Base-by-base conservation (phyloP, 2,113 vertebrate species). In the Chaetodon trifascialis region DNA sequence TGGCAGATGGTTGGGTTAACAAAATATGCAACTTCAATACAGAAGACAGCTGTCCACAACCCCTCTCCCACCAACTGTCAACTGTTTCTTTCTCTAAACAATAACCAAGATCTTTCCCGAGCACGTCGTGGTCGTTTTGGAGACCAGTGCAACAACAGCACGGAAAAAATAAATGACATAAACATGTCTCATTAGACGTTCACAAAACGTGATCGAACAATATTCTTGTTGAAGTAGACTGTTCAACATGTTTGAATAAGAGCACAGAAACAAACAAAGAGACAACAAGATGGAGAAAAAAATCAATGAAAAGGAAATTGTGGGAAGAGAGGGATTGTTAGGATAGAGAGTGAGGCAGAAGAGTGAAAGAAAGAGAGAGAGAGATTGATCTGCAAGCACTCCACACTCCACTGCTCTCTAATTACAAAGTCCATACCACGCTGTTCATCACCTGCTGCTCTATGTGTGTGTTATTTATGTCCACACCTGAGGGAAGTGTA, bases 361-460 rank as follows among this genome's bases (percentile, higher is more conserved):
- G 77, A 73, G 81, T 62, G 65, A 70, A 62, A 46, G 73, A 76
- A 73, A 49, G 52, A 62, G 59, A 81, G 59, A 81, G 69, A 68
- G 66, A 83, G 86, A 88, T 79, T 63, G 73, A 91, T 86, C 73
- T 76, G 21, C 44, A 82, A 56, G 66, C 72, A n/a, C 79, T 80
- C 55, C 64, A 79, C 80, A 83, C 83, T 90, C 63, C 81, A 86
- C 85, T 89, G 89, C 52, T n/a, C 83, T 76, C 46, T 92, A 91
- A 93, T 91, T 91, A 89, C 82, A 67, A 38, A 78, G 62, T 58
- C 76, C 73, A 76, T 78, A 64, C 46, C 14, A 7, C 15, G 40
- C 30, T 79, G 77, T 89, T 86, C 84, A 85, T 92, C 87, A 86
- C 71, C 81, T 44, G 47, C 59, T 69, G 25, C 73, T 60, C 63